These are phyloP conservation scores for Drosophila phalerata DNA, from an alignment of 2,888 invertebrate species.

Conservation along the genomic window DNA sequence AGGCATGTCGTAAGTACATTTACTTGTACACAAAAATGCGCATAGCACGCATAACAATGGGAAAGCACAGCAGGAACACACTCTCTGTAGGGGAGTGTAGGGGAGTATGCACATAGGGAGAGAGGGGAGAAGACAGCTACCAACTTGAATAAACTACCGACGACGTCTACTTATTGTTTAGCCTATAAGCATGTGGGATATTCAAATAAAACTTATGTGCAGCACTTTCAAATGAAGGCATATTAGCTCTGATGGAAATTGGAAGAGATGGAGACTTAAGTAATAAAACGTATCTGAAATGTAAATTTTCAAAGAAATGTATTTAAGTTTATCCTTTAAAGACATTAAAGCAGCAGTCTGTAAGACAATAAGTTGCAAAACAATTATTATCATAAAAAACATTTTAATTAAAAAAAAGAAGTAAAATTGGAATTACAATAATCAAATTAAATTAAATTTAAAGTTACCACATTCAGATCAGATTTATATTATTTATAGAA, in stretches of 20 bases:
- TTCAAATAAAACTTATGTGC: slow-evolving; percentile 42
- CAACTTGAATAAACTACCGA: slow-evolving; percentile 56
- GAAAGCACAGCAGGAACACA: slow-evolving; percentile 42
- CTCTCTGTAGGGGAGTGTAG: background rate
- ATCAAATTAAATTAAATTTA: no score
- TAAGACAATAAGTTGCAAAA: no score
- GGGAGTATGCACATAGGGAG: background rate
- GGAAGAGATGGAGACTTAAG: background rate
- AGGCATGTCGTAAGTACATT: slow-evolving; percentile 66
- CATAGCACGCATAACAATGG: slow-evolving; percentile 73
- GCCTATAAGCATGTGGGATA: slow-evolving; percentile 54
- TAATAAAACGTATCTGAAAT: background rate
- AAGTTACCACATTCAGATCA: no score
- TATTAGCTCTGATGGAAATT: slow-evolving; percentile 4
- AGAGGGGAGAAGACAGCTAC: slow-evolving; percentile 2
- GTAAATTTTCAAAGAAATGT: background rate
- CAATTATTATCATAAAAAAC: no score
- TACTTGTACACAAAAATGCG: slow-evolving; percentile 66
- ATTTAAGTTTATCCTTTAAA: background rate
- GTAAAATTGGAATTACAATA: no score
- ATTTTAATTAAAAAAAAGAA: no score
- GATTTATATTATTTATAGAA: no score
- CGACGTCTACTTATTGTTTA: slow-evolving; percentile 55
- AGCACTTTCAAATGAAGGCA: slow-evolving; percentile 13
- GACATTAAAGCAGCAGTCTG: no score